phyloP scores from a whole-genome alignment of 2,888 invertebrate species.

The Polyommatus icarus region DNA sequence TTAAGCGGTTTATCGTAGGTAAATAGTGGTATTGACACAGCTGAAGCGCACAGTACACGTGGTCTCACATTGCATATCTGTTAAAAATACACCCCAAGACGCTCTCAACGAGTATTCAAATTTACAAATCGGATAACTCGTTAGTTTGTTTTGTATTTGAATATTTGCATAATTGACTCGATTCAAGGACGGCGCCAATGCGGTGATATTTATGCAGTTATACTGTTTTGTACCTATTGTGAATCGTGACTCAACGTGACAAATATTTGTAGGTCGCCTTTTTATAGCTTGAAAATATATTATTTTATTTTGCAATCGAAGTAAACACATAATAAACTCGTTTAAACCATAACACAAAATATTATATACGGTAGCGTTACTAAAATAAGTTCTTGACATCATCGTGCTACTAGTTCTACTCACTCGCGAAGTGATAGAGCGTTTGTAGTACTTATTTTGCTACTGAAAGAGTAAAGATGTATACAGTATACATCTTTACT shows the following conservation, averaged over 20 bases:
- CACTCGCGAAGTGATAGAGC: too few species aligned
- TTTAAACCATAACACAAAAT: too few species aligned
- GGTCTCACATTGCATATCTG: conserved; percentile 47
- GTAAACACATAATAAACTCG: too few species aligned
- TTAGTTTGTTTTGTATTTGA: conserved; percentile 27
- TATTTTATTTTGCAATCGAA: neutral
- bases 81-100: conserved; percentile 24
- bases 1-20: conserved; percentile 37
- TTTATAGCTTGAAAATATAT: neutral
- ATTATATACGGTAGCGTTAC: too few species aligned
- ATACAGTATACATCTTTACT: too few species aligned
- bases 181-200: neutral
- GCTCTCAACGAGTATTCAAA: neutral
- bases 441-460: too few species aligned
- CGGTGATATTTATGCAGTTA: neutral
- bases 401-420: too few species aligned
- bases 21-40: conserved; percentile 46
- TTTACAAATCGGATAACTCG: conserved; percentile 14
- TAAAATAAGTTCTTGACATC: too few species aligned
- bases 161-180: conserved; percentile 20
- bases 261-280: neutral
- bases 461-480: too few species aligned
- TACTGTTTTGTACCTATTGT: neutral
- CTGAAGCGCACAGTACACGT: conserved; percentile 46
- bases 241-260: neutral